Percentiles rank a stretch among this genome's conserved stretches.
Conservation (phyloP, 2,888 invertebrate species). For the Nematopogon swammerdamellus region DNA sequence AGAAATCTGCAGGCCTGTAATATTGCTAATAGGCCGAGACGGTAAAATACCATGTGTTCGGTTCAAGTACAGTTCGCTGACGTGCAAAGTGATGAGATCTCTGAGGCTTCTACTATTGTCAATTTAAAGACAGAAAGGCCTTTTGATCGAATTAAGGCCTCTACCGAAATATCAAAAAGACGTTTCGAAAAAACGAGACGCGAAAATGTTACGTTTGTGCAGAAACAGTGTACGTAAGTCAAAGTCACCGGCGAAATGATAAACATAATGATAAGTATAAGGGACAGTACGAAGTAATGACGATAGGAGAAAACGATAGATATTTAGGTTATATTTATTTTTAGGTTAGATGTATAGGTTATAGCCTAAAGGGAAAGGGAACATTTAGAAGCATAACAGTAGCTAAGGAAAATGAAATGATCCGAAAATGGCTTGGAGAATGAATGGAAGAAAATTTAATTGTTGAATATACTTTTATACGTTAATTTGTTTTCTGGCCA, state of each 20-base stretch:
- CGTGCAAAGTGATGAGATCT: neutral
- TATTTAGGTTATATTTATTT: no score
- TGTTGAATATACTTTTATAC: neutral
- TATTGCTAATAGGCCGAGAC: neutral
- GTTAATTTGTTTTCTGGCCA: neutral
- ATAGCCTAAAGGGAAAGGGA: neutral
- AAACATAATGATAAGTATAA: constrained; percentile 8
- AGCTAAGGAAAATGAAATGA: neutral
- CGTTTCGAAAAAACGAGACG: neutral
- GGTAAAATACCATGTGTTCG: neutral
- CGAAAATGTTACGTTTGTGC: constrained; percentile 1
- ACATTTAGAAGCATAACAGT: neutral
- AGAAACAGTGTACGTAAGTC: constrained; percentile 13
- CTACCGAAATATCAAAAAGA: neutral
- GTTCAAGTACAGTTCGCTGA: neutral
- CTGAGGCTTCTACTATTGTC: neutral
- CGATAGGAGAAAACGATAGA: neutral
- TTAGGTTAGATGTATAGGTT: no score
- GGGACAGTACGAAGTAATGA: neutral
- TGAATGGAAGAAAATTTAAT: neutral
- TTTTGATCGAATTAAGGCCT: neutral
- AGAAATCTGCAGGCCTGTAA: neutral
- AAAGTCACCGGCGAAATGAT: constrained; percentile 13
- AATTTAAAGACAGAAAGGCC: neutral
- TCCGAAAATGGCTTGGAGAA: neutral